These are phyloP conservation scores for Lissocephala sabroskyi DNA, from an alignment of 2,888 invertebrate genomes.

Conservation along the genomic window DNA sequence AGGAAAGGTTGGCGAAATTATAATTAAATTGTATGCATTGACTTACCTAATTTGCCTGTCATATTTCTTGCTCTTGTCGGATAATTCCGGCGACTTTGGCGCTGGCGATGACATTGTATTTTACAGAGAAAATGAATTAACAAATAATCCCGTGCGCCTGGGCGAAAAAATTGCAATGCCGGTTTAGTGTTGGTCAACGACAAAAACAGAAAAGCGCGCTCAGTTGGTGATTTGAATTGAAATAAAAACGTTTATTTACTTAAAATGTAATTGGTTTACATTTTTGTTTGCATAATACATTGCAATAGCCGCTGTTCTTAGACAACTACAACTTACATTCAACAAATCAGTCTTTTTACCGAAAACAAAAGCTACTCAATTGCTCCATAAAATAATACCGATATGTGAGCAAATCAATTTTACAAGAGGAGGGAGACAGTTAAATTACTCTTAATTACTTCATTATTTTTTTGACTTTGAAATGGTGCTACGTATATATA, in stretches of 20 bases:
- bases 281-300: conserved; percentile 29
- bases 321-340: conserved; percentile 31
- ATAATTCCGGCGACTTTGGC: conserved; percentile 78
- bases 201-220: not conserved
- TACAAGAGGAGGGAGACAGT: not conserved
- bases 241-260: not conserved
- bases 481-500: conserved; percentile 11
- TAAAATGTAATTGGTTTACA: conserved; percentile 10
- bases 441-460: not conserved
- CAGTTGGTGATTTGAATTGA: not conserved
- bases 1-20: conserved; percentile 6
- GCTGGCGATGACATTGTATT: conserved; percentile 69
- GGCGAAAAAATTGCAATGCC: not conserved
- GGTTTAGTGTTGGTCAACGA: conserved; percentile 19
- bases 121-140: not conserved
- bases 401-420: conserved; percentile 46
- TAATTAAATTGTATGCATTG: not conserved
- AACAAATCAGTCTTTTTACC: conserved; percentile 62
- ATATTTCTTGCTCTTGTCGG: conserved; percentile 83
- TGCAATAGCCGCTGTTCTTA: conserved; percentile 33
- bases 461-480: conserved; percentile 1
- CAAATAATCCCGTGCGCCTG: not conserved
- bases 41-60: conserved; percentile 80
- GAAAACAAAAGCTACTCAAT: conserved; percentile 57
- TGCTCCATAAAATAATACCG: conserved; percentile 42